Percentiles rank a stretch among this genome's conserved stretches.
Evolutionary conservation across 2,113 vertebrate species (phyloP).

Genomic region (Chloropsis hardwickii): DNA sequence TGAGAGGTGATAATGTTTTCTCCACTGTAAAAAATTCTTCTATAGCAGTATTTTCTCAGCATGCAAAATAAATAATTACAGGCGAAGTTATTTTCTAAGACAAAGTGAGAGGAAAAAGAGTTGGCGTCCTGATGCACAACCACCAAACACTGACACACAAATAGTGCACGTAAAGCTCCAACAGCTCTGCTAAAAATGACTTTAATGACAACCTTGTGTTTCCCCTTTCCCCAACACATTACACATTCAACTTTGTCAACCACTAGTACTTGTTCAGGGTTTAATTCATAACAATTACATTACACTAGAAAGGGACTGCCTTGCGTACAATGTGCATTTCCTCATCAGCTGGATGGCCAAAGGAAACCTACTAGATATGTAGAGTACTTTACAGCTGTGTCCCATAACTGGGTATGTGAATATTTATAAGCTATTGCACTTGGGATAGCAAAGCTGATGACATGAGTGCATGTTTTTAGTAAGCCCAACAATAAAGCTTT

Average conservation of each 20-base stretch:
- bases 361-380: background rate
- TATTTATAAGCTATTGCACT: background rate
- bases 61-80: background rate
- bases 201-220: background rate
- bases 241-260: background rate
- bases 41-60: background rate
- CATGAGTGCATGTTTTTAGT: background rate
- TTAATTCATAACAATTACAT: background rate
- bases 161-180: fast-evolving
- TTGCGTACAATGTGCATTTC: background rate
- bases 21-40: background rate
- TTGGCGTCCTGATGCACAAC: background rate
- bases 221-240: background rate
- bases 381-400: background rate
- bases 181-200: background rate
- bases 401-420: background rate
- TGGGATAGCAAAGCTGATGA: background rate
- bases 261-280: background rate
- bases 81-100: background rate
- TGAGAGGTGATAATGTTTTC: background rate
- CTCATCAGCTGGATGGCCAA: background rate
- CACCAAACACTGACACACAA: background rate
- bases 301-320: background rate
- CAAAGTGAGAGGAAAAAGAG: background rate
- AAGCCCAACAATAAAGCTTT: background rate